Evolutionary conservation across 2,797 vertebrate genomes (phyloP), one percentile per base, ranked within the genome.

Genomic region (Lepus oiostolus): DNA sequence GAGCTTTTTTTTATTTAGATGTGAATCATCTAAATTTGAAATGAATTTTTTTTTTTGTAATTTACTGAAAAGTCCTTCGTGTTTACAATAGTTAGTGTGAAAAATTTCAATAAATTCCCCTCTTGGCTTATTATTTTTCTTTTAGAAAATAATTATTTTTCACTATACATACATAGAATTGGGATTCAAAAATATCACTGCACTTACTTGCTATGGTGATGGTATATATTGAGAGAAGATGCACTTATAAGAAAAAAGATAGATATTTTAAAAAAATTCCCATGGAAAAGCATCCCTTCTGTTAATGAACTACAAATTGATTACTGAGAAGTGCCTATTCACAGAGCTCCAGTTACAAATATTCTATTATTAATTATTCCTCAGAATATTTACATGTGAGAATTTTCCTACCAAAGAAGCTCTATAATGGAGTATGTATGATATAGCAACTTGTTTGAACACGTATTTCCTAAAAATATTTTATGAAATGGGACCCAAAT

Each of bases 361-460:
- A 68, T 19, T 71, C 7, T 83, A 83, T 72, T 76, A 74, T 13
- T 95, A 83, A 80, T 63, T 83, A 1, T 83, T 81, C 11, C 13
- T 83, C 65, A 30, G 16, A 81, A 85, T 90, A 71, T 65, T 71
- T 62, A 70, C 5, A 70, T 8, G 74, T 60, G 32, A 82, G 0
- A 68, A 62, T 85, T 83, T 93, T 92, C 30, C 87, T 79, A 87
- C 3, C 1, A 47, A 26, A 81, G 80, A 87, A 63, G 16, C 5
- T 50, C 22, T n/a, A 16, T 52, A 89, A 93, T 50, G 42, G 77
- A 16, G 9, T 35, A 3, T 91, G 52, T 28, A 7, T 35, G 63
- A 84, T 70, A 91, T 88, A 85, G 3, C 35, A 62, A 30, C 26
- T 95, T 79, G 50, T 54, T 93, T 42, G 16, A 13, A 35, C 65